phyloP scores from a whole-genome alignment of 2,888 invertebrate species.

The Drosophila maculinotata region DNA sequence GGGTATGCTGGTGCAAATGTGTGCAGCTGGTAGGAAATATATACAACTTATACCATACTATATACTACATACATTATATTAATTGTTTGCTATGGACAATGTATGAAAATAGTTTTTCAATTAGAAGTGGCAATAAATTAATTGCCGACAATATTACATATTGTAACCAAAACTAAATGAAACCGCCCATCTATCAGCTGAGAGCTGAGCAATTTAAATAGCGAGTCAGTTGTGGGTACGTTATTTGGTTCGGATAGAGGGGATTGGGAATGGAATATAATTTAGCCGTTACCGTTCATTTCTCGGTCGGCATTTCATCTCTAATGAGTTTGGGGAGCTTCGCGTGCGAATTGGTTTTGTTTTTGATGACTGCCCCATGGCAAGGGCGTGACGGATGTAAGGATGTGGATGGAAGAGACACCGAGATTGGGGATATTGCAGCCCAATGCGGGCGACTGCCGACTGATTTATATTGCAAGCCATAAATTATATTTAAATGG shows the following conservation, averaged over 20 bases:
- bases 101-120: conserved; percentile 11
- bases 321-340: conserved; percentile 64
- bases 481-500: conserved; percentile 75
- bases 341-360: conserved; percentile 67
- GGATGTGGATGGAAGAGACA: conserved; percentile 13
- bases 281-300: conserved; percentile 52
- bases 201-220: conserved; percentile 52
- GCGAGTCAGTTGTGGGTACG: conserved; percentile 6
- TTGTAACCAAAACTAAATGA: conserved; percentile 29
- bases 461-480: conserved; percentile 68
- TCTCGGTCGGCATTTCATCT: conserved; percentile 45
- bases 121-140: conserved; percentile 30
- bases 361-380: conserved; percentile 65
- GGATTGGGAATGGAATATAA: conserved; percentile 43
- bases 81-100: conserved; percentile 2
- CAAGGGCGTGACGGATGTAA: conserved; percentile 49
- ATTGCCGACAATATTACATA: conserved; percentile 18
- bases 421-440: conserved; percentile 61
- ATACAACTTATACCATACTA: neutral
- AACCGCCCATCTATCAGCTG: conserved; percentile 35
- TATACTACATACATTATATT: neutral
- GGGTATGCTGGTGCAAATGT: neutral
- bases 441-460: conserved; percentile 42
- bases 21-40: neutral
- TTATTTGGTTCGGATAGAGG: neutral